Evolutionary conservation across 2,113 vertebrate genomes (phyloP).

Genomic region (Chrysemys picta): DNA sequence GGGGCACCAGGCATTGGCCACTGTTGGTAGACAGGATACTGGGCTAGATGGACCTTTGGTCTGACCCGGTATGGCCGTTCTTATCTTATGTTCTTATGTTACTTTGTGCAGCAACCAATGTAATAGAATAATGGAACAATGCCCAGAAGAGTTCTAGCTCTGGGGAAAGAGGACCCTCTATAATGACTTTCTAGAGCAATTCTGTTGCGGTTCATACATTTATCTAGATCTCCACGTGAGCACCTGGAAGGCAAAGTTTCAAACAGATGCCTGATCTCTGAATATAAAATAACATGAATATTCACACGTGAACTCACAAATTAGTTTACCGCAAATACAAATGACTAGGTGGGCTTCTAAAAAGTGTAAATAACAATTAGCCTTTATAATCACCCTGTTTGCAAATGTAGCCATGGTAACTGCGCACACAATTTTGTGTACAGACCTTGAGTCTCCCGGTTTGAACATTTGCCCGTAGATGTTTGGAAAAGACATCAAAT

Average conservation of each 20-base stretch:
- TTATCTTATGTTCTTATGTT: too few species aligned
- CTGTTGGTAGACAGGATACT: too few species aligned
- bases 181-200: background rate
- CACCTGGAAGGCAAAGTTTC: background rate
- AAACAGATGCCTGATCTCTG: background rate
- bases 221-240: background rate
- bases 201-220: background rate
- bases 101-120: background rate
- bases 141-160: background rate
- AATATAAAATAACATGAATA: rapidly evolving
- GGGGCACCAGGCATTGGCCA: too few species aligned
- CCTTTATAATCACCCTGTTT: background rate
- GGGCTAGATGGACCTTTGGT: too few species aligned
- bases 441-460: background rate
- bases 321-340: background rate
- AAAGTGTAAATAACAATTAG: background rate
- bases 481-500: background rate
- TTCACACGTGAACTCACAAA: background rate
- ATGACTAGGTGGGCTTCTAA: background rate
- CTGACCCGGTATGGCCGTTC: too few species aligned
- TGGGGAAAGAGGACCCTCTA: background rate
- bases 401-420: background rate
- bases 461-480: background rate
- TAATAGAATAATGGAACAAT: background rate
- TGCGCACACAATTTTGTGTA: background rate